Evolutionary conservation across 2,113 vertebrate species (phyloP), one percentile per base, ranked within the genome.

Genomic region (Phoxinus phoxinus): DNA sequence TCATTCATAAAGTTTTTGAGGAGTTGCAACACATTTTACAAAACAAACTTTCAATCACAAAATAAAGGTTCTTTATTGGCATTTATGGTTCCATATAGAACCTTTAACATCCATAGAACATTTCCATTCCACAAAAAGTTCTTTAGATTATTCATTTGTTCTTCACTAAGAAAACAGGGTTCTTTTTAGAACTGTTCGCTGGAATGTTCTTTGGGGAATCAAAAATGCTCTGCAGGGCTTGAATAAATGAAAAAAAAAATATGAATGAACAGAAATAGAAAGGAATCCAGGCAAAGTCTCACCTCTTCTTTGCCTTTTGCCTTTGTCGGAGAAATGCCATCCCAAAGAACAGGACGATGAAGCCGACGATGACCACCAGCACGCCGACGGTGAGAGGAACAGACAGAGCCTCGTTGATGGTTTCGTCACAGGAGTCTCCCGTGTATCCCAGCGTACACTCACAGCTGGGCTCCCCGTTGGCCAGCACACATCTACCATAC

Each of bases 361-460:
- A 21, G 1, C 92, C 94, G 4, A 95, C 0, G 23, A 97, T 81
- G 65, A 94, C 67, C 0, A 81, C 90, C 0, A 95, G 53, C 3
- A 93, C 89, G 0, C 96, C 91, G 13, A 98, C 79, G 5, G 91
- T 91, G 35, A 94, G 86, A 0, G 95, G 94, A 3, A 94, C 5
- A 0, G 88, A 92, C 0, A 93, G 5, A 0, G 92, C 87, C 44
- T 93, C 91, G 30, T 93, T 94, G 67, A 95, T 91, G 0, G 92
- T 94, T 27, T 93, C 89, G 3, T 96, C 88, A 0, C 97, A 99
- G 90, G 81, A 92, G 23, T 95, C 78, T 0, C 96, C 96, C 0
- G 3, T 86, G 25, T 97, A 97, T 53, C 95, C 96, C 87, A 95
- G 84, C 2, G 90, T 37, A 0, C 97, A 99, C 9, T 93, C 89